Conservation (phyloP, 2,797 vertebrate species). For the Lepus oiostolus region DNA sequence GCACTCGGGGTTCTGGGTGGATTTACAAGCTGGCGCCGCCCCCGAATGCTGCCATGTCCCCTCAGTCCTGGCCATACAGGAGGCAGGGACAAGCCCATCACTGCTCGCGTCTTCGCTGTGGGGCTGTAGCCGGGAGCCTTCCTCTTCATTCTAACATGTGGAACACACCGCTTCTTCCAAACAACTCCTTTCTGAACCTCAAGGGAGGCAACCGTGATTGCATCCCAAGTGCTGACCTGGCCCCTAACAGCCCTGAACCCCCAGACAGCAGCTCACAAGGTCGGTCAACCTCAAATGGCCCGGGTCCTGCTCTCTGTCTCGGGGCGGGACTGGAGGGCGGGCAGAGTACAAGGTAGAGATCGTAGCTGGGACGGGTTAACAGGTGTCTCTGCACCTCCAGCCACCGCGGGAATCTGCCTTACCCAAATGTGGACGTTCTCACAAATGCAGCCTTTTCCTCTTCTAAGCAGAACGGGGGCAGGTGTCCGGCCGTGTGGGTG, state of each 20-base stretch:
- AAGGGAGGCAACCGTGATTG: constrained; percentile 22
- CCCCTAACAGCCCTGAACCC: background rate
- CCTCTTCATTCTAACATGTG: background rate
- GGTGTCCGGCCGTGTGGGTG: too few relatives aligned
- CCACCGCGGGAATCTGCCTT: constrained; percentile 82
- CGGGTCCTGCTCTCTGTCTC: background rate
- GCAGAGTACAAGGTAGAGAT: constrained; percentile 46
- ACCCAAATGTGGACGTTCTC: constrained; percentile 79
- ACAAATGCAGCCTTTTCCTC: constrained; percentile 62
- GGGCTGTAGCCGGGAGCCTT: background rate
- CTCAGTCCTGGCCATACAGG: background rate
- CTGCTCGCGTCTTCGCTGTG: background rate
- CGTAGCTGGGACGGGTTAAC: constrained; percentile 77
- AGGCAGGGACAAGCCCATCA: background rate
- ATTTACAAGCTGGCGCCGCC: background rate
- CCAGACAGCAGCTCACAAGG: constrained; percentile 9
- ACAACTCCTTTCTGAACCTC: background rate
- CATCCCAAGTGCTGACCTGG: background rate
- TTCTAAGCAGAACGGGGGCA: background rate
- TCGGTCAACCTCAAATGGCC: background rate
- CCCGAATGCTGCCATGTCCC: background rate
- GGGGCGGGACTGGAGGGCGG: background rate
- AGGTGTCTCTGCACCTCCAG: constrained; percentile 79
- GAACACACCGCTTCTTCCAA: constrained; percentile 29
- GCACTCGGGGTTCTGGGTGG: background rate